Percentiles rank a stretch among this genome's conserved stretches.
Conservation (phyloP, 2,113 vertebrate genomes). For the Aptenodytes forsteri region DNA sequence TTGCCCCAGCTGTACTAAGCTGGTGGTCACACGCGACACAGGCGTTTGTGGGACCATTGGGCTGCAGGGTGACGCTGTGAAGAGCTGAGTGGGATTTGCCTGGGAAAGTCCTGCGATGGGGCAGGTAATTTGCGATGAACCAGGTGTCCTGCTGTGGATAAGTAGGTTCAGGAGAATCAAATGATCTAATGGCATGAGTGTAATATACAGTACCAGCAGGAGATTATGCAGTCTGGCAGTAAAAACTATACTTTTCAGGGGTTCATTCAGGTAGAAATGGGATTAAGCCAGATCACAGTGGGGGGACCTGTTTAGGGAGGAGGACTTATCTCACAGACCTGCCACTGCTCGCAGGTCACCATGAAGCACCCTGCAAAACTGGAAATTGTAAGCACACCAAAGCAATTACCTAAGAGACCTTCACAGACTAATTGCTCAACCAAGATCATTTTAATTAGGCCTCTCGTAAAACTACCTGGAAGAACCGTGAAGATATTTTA, state of each 20-base stretch:
- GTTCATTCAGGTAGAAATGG: background rate
- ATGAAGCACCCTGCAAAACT: background rate
- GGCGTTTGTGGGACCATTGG: fast-evolving
- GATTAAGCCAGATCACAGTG: background rate
- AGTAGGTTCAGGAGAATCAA: background rate
- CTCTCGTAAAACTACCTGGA: background rate
- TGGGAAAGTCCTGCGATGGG: background rate
- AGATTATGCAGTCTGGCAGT: background rate
- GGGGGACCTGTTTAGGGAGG: background rate
- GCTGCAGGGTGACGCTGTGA: background rate
- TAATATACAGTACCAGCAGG: background rate
- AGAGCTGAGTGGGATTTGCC: background rate
- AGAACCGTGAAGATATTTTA: background rate
- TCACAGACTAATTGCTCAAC: background rate
- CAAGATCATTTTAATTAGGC: background rate
- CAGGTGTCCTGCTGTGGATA: background rate
- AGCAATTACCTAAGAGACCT: background rate
- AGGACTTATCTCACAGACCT: background rate
- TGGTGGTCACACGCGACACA: background rate
- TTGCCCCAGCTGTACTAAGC: too few relatives aligned
- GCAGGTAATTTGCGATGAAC: background rate
- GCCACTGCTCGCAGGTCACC: background rate
- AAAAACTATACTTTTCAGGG: background rate
- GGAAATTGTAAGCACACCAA: background rate
- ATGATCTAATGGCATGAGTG: background rate